Evolutionary conservation across 2,797 vertebrate species (phyloP).

Genomic region (Anableps anableps): DNA sequence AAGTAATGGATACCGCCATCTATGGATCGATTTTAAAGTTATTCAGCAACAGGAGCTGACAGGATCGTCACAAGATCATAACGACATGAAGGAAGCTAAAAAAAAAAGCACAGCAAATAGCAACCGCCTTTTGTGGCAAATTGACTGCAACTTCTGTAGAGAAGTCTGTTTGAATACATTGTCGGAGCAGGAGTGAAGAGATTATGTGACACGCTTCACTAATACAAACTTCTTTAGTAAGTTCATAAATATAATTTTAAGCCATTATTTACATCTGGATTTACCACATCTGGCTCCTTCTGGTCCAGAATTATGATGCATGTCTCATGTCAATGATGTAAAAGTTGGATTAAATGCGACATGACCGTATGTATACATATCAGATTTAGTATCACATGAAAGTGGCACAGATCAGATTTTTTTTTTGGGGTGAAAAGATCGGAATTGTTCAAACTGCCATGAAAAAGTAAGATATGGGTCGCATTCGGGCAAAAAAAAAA

Average conservation of each 20-base stretch:
- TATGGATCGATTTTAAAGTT: not conserved
- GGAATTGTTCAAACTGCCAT: too few species aligned
- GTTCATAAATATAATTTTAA: not conserved
- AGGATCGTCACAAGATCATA: not conserved
- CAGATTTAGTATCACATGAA: not conserved
- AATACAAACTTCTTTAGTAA: not conserved
- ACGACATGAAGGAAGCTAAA: not conserved
- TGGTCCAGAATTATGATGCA: not conserved
- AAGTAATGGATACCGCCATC: not conserved
- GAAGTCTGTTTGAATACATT: not conserved
- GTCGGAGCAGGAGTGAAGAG: too few species aligned
- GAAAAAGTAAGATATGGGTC: not conserved
- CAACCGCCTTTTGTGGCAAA: not conserved
- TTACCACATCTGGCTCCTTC: not conserved
- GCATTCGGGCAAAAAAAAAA: too few species aligned
- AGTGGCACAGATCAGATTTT: not conserved
- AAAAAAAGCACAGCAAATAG: not conserved
- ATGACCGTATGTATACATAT: too few species aligned
- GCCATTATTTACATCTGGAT: not conserved
- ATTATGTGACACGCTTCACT: too few species aligned
- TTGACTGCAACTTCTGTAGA: not conserved
- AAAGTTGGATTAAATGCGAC: not conserved
- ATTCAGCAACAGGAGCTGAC: not conserved
- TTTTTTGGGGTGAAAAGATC: not conserved
- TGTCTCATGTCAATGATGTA: not conserved